Evolutionary conservation across 1,140 invertebrate species (phyloP).

Genomic region (Archivesica marissinica): DNA sequence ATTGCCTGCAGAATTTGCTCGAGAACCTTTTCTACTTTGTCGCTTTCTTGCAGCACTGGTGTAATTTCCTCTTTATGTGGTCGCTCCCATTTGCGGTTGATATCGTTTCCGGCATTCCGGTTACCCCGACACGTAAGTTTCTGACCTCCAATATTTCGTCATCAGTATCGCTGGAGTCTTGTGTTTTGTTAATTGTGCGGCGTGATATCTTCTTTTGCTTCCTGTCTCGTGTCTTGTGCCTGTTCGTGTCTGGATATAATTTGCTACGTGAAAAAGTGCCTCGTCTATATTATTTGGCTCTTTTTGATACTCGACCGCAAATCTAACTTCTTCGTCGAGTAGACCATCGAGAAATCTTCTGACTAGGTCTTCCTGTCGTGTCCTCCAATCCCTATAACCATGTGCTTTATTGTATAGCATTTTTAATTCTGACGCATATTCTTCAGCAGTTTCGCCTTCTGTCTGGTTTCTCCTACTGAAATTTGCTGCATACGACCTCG

Average conservation of each 20-base stretch:
- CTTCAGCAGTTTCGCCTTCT: background rate
- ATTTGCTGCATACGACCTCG: background rate
- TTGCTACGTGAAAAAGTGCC: constrained; percentile 3
- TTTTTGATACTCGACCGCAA: constrained; percentile 9
- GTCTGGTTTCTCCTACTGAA: background rate
- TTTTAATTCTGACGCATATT: constrained; percentile 14
- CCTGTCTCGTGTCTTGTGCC: background rate
- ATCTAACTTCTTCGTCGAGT: constrained; percentile 4
- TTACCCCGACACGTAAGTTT: background rate
- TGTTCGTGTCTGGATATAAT: background rate
- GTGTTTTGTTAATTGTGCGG: background rate
- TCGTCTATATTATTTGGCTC: constrained; percentile 1
- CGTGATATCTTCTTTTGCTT: background rate
- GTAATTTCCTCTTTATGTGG: background rate
- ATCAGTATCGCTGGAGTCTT: background rate
- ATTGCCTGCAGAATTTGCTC: background rate
- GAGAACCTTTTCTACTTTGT: background rate
- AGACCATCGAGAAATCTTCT: background rate
- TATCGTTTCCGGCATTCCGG: background rate
- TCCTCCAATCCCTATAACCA: background rate
- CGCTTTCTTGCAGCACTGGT: background rate
- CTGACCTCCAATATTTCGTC: background rate
- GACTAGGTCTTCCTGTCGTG: constrained; percentile 14
- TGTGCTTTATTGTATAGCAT: constrained; percentile 25
- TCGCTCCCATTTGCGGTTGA: background rate